Evolutionary conservation across 2,888 invertebrate species (phyloP).

Genomic region (Ormyrus labotus): DNA sequence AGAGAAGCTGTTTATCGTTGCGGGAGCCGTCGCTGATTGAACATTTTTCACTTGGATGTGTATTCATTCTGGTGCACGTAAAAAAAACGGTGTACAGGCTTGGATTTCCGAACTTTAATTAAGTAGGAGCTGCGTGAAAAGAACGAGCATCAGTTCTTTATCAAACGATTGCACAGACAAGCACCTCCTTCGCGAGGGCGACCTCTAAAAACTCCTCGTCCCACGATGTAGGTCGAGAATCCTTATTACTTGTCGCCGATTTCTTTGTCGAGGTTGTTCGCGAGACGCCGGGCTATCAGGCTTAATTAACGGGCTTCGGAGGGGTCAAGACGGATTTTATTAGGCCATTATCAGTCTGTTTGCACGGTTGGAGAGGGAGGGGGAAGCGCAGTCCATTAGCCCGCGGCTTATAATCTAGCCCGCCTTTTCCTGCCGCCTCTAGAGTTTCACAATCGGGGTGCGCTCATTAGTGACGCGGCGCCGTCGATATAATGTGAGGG

Average conservation of each 20-base stretch:
- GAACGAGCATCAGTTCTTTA: too few relatives aligned
- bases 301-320: neutral
- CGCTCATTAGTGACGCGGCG: conserved; percentile 39
- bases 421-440: neutral
- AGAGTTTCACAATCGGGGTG: conserved; percentile 17
- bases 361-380: conserved; percentile 19
- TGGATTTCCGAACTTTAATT: too few relatives aligned
- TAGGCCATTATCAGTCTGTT: conserved; percentile 63
- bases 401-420: conserved; percentile 28
- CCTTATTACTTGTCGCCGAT: conserved; percentile 47
- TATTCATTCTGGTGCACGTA: too few relatives aligned
- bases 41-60: too few relatives aligned
- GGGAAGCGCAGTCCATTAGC: conserved; percentile 13
- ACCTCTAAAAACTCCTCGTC: neutral
- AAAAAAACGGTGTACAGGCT: too few relatives aligned
- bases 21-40: too few relatives aligned
- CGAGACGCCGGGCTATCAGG: too few relatives aligned
- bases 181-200: neutral
- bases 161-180: too few relatives aligned
- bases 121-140: too few relatives aligned
- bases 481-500: conserved; percentile 21
- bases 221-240: conserved; percentile 53
- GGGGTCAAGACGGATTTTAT: conserved; percentile 61
- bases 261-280: conserved; percentile 27
- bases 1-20: too few relatives aligned